Base-by-base conservation (phyloP, 1,140 invertebrate genomes). In the Heterodera schachtii region DNA sequence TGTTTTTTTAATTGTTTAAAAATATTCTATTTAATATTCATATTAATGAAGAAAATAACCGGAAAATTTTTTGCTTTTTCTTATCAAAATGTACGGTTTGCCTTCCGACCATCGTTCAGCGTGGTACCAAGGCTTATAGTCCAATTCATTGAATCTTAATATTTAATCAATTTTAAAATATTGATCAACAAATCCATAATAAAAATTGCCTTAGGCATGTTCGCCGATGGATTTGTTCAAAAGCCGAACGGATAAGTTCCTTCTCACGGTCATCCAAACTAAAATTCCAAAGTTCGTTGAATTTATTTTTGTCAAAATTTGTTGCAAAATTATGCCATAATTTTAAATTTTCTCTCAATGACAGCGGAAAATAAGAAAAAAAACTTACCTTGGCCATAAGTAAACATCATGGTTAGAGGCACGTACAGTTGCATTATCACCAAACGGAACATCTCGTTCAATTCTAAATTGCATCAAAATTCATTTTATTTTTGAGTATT, bases 61-160 rank as follows among this genome's bases (percentile, higher is more conserved):
- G 8, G 85, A 81, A 49, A 85, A 87, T 69, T 89, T 89, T 76
- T 84, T 88, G 67, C 84, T 86, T 80, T 88, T 88, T 52, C 86
- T 64, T n/a, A 88, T 90, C 49, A 88, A 71, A 46, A 90, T 86
- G 75, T 88, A 90, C 1, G 87, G 88, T 57, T 83, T 82, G 13
- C 82, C 87, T 43, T 85, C 73, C 41, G 86, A 75, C 87, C 87
- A 88, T 44, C 87, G 71, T 80, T 88, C 88, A 2, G 87, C 84
- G 71, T 90, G 84, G 81, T 88, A 85, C 87, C 87, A 88, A n/a
- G 87, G 87, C 75, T 88, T 88, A 70, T 88, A 88, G 66, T 84
- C 82, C 6, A 86, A 66, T 49, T 85, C 85, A 47, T 86, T 83
- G 73, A 83, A 83, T 71, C 83, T 83, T 16, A 64, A 19, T 64